Conservation (phyloP, 1,140 invertebrate species). For the Sycophila sp. region DNA sequence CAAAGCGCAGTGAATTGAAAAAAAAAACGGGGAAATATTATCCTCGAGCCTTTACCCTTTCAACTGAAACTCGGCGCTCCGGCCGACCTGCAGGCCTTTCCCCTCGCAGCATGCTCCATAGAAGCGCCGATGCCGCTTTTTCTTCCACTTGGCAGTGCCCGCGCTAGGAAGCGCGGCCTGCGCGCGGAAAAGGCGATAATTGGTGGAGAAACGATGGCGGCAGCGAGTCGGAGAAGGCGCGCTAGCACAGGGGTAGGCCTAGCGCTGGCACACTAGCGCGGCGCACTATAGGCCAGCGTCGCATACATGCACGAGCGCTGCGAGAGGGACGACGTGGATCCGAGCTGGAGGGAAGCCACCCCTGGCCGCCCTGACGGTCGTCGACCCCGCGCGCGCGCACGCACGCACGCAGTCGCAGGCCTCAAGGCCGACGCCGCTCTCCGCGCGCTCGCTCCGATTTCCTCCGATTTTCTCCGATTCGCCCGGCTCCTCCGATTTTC, state of each 20-base stretch:
- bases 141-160: neutral
- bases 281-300: neutral
- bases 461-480: neutral
- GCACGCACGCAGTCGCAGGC: slow-evolving; percentile 5
- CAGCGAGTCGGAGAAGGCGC: neutral
- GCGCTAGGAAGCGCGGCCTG: neutral
- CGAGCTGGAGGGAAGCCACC: slow-evolving; percentile 32
- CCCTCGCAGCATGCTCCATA: too few relatives aligned
- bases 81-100: too few relatives aligned
- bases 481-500: neutral
- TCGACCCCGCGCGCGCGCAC: slow-evolving; percentile 29
- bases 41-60: neutral
- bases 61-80: neutral
- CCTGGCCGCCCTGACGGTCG: slow-evolving; percentile 33
- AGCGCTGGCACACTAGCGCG: neutral
- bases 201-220: too few relatives aligned
- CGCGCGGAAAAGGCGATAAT: neutral
- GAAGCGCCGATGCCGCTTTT: neutral
- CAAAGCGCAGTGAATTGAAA: slow-evolving; percentile 24
- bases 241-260: too few relatives aligned
- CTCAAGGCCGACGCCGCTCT: slow-evolving; percentile 31
- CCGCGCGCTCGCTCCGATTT: neutral
- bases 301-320: neutral
- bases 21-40: slow-evolving; percentile 8
- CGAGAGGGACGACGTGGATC: neutral